Evolutionary conservation across 2,113 vertebrate genomes (phyloP).

Genomic region (Typhlomys cinereus): DNA sequence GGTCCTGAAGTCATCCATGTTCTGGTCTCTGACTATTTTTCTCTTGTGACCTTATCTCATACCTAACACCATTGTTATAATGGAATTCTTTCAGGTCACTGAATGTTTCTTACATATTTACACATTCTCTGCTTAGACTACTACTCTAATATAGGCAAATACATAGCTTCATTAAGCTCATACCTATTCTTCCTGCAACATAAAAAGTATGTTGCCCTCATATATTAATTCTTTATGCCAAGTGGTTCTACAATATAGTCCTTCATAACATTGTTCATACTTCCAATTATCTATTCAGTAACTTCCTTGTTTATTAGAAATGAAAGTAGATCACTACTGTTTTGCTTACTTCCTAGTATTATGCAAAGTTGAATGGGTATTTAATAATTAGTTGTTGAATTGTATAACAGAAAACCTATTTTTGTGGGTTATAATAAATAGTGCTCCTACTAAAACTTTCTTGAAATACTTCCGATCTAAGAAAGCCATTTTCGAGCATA

Average conservation of each 20-base stretch:
- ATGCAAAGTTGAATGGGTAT: neutral
- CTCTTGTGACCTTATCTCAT: neutral
- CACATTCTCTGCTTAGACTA: neutral
- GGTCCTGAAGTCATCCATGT: neutral
- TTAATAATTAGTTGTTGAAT: slow-evolving; percentile 15
- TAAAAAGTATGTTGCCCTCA: neutral
- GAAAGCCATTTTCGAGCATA: slow-evolving; percentile 27
- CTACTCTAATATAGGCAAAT: neutral
- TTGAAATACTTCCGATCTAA: neutral
- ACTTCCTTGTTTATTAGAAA: neutral
- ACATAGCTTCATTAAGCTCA: slow-evolving; percentile 11
- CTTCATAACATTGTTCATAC: neutral
- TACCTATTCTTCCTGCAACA: neutral
- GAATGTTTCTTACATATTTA: neutral
- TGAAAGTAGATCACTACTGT: neutral
- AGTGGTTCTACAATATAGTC: neutral
- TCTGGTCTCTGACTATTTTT: neutral
- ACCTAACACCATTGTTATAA: neutral
- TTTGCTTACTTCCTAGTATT: neutral
- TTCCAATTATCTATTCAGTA: neutral
- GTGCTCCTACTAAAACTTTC: neutral
- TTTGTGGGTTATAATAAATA: slow-evolving; percentile 2
- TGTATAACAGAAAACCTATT: slow-evolving; percentile 41
- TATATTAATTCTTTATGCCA: slow-evolving; percentile 4
- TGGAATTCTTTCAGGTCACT: neutral